Percentiles rank a stretch among this genome's conserved stretches.
Evolutionary conservation across 2,113 vertebrate genomes (phyloP).

Genomic region (Chascanopsetta lugubris): DNA sequence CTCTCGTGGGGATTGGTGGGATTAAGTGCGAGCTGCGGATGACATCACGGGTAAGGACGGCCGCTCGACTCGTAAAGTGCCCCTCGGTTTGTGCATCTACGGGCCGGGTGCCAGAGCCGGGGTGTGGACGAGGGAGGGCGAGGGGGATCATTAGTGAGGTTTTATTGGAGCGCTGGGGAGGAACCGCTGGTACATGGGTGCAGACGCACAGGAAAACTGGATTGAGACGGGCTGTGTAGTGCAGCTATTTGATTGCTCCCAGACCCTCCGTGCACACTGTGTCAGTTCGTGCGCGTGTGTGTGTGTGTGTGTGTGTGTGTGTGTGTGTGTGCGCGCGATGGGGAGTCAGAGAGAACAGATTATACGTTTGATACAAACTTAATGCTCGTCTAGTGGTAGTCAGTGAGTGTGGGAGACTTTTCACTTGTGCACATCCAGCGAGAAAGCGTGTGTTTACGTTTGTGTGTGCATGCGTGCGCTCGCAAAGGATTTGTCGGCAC

Average conservation of each 20-base stretch:
- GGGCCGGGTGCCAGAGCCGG: slow-evolving; percentile 69
- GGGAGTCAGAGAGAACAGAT: slow-evolving; percentile 22
- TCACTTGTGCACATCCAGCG: slow-evolving; percentile 21
- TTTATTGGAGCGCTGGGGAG: slow-evolving; percentile 79
- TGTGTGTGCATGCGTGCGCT: slow-evolving; percentile 6
- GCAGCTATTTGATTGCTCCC: slow-evolving; percentile 80
- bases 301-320: slow-evolving; percentile 12
- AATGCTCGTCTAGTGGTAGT: slow-evolving; percentile 17
- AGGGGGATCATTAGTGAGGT: slow-evolving; percentile 78
- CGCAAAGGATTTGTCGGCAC: slow-evolving; percentile 38
- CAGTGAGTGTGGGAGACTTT: slow-evolving; percentile 7
- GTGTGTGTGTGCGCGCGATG: not conserved
- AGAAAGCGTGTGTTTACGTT: not conserved
- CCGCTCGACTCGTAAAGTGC: slow-evolving; percentile 73
- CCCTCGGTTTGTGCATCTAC: slow-evolving; percentile 71
- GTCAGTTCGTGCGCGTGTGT: slow-evolving; percentile 24
- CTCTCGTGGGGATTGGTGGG: slow-evolving; percentile 55
- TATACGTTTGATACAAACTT: slow-evolving; percentile 49
- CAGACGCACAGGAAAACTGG: slow-evolving; percentile 78
- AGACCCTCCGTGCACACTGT: slow-evolving; percentile 61
- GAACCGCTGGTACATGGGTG: slow-evolving; percentile 74
- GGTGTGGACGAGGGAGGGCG: slow-evolving; percentile 66
- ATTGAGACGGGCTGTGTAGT: slow-evolving; percentile 67
- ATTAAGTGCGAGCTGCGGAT: slow-evolving; percentile 72
- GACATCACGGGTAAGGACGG: slow-evolving; percentile 75